Percentiles rank a stretch among this genome's conserved stretches.
Evolutionary conservation across 2,797 vertebrate species (phyloP).

Genomic region (Austrolebias charrua): DNA sequence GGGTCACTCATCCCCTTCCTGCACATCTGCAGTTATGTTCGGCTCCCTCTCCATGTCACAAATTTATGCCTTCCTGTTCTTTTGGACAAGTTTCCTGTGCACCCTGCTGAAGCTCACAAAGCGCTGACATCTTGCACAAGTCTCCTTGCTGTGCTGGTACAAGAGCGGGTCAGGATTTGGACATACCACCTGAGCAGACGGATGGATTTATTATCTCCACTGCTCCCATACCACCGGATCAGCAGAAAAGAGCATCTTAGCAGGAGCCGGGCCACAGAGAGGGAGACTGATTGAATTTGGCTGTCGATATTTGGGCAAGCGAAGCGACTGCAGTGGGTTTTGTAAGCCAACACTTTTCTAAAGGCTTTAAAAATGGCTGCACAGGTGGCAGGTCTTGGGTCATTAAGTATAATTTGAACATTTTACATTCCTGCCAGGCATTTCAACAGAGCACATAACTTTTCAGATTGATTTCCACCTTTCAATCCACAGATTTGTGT

Average conservation of each 20-base stretch:
- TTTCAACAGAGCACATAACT: conserved; percentile 9
- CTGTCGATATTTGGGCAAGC: conserved; percentile 43
- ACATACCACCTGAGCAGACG: conserved; percentile 36
- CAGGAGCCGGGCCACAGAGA: conserved; percentile 36
- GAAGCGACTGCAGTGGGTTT: conserved; percentile 8
- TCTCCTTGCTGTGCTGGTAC: conserved; percentile 11
- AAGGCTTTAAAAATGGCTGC: conserved; percentile 28
- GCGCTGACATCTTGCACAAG: conserved; percentile 17
- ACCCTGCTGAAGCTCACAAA: conserved; percentile 17
- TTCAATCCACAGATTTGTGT: conserved; percentile 20
- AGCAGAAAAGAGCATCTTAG: conserved; percentile 54
- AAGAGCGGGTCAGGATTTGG: conserved; percentile 39
- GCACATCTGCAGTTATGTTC: conserved; percentile 31
- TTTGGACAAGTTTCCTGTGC: conserved; percentile 9
- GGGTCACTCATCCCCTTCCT: conserved; percentile 12
- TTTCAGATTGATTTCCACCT: conserved; percentile 33
- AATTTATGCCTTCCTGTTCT: conserved; percentile 17
- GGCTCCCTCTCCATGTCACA: conserved; percentile 16
- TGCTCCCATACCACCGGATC: conserved; percentile 44
- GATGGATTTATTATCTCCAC: conserved; percentile 68
- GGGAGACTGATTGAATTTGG: conserved; percentile 50
- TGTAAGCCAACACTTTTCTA: conserved; percentile 24
- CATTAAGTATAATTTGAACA: conserved; percentile 49
- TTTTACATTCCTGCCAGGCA: conserved; percentile 26
- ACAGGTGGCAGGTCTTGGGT: conserved; percentile 31